Percentiles rank a stretch among this genome's conserved stretches.
phyloP scores from a whole-genome alignment of 1,140 invertebrate species.

The Meloidogyne hapla region DNA sequence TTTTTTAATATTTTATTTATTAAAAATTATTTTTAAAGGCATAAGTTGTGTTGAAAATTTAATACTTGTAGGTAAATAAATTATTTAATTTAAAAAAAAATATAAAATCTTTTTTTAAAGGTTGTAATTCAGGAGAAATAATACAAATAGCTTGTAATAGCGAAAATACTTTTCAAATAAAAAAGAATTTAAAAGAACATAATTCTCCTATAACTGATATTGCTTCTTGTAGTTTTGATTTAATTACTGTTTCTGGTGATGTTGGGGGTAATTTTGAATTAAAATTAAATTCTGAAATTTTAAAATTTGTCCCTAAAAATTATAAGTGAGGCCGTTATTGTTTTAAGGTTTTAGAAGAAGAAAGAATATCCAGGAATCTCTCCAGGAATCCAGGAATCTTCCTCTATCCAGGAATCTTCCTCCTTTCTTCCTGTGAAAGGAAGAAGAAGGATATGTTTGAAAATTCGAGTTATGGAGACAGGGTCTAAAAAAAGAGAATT shows the following conservation, averaged over 20 bases:
- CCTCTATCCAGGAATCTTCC: too few species aligned
- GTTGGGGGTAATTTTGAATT: neutral
- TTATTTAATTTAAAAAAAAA: slow-evolving; percentile 6
- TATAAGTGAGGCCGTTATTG: too few species aligned
- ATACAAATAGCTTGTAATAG: slow-evolving; percentile 47
- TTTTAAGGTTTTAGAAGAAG: slow-evolving; percentile 32
- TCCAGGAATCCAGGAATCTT: too few species aligned
- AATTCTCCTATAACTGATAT: slow-evolving; percentile 46
- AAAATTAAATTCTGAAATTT: too few species aligned
- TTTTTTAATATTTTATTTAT: neutral
- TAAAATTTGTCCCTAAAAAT: too few species aligned
- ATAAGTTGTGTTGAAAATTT: slow-evolving; percentile 50
- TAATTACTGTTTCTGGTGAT: slow-evolving; percentile 34
- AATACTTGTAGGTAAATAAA: slow-evolving; percentile 40
- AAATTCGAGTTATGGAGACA: too few species aligned
- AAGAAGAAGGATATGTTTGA: too few species aligned
- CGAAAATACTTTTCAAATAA: slow-evolving; percentile 49
- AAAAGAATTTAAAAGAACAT: slow-evolving; percentile 42
- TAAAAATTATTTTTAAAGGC: slow-evolving; percentile 13
- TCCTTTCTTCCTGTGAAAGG: too few species aligned
- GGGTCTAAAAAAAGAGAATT: too few species aligned
- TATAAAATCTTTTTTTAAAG: slow-evolving; percentile 28
- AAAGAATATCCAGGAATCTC: too few species aligned
- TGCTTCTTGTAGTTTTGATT: slow-evolving; percentile 51
- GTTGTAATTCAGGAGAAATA: slow-evolving; percentile 54